Base-by-base conservation (phyloP, 2,888 invertebrate genomes). In the Synergus itoensis region DNA sequence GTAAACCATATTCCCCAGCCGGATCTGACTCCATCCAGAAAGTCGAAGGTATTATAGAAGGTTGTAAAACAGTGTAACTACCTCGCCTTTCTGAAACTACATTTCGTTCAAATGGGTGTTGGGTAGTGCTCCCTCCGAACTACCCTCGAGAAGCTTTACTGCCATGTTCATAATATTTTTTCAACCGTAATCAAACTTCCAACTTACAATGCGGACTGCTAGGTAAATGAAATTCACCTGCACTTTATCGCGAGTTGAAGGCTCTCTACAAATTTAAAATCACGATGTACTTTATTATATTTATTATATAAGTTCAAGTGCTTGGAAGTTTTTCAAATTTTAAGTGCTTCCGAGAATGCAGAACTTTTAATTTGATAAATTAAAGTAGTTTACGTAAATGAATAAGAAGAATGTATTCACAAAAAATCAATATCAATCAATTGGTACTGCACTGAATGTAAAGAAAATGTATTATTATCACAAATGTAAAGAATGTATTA, bases 331-430 rank as follows among this genome's bases (percentile, higher is more conserved):
- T 41, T 40, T 11, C 7, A 14, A n/a, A 40, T 65, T 8, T 65
- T 1, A 40, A 41, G 40, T 40, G 41, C n/a, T 65, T 11, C 8
- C n/a, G 62, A 3, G 14, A 62, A 28, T 65, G 9, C n/a, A 65
- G n/a, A 65, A 65, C 40, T 65, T 41, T 65, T 64, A 64, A 64
- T 64, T 64, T 64, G 1, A 16, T 64, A n/a, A 40, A 40, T 64
- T 64, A 40, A 40, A 28, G 16, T 40, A n/a, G 16, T 64, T 48
- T 16, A 7, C 48, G n/a, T 7, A 48, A 48, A 16, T 7, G 16
- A 5, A 48, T 7, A 7, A 48, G 16, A 16, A 7, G 7, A 16
- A 36, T 36, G 36, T 5, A 36, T 5, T 5, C 5, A 36, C 36
- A 48, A 48, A 5, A 48, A 48, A 48, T 5, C 0, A 48, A 48